Evolutionary conservation across 64 coral and sea anemone genomes (phyloP), one percentile per base, ranked within the genome.

Genomic region (Porites australiensis): DNA sequence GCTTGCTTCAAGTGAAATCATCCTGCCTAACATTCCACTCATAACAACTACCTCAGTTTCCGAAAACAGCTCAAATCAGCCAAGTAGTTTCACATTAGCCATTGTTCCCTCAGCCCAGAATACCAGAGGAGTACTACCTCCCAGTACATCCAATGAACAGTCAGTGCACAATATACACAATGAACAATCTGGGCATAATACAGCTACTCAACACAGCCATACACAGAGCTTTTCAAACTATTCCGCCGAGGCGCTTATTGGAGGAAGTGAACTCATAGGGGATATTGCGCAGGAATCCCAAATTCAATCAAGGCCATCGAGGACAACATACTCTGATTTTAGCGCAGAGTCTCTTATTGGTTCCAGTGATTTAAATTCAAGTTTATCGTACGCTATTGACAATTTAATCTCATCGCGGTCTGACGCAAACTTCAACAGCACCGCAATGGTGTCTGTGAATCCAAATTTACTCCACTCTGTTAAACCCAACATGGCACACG

Each of bases 341-440:
- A 94, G 92, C 16, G 95, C 95, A 2, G 95, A 98, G 49, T 98
- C 95, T 69, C 74, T 98, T 13, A 98, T 98, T 54, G 90, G 90
- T n/a, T 75, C 92, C 0, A 88, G 72, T 84, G 95, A 98, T 63
- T 85, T 98, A 47, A 88, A 89, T 10, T 91, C 95, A 10, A 79
- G 95, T 13, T 57, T 98, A 19, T 98, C 95, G 0, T 98, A 98
- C 72, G 95, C 95, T 64, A 98, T 98, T 61, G 95, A 98, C 62
- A 98, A 98, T 83, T 77, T 98, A 53, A 98, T 98, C 61, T 89
- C 92, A 47, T 88, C 86, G 13, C 89, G 92, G 22, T 93, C 92
- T 47, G 83, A 93, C 72, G 85, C 79, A 9, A 91, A 57, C 20
- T 89, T 91, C 58, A 98, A 94, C 59, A 94, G 75, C 54, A 91